A percentile compares a stretch with the other conserved stretches of the same genome.
phyloP scores from a whole-genome alignment of 2,888 invertebrate genomes.

The Tipula helvola region DNA sequence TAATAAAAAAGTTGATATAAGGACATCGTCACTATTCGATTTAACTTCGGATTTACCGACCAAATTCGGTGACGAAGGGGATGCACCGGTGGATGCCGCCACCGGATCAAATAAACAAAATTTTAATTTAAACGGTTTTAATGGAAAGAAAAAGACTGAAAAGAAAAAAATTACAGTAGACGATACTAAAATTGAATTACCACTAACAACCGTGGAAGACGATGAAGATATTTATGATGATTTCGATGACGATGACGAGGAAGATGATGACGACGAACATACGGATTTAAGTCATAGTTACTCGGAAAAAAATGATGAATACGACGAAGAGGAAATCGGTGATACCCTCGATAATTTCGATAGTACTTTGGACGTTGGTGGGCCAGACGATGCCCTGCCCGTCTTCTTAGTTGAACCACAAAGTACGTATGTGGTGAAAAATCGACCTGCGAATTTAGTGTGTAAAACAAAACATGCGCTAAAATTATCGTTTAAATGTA shows the following conservation, averaged over 20 bases:
- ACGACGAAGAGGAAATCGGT: slow-evolving; percentile 33
- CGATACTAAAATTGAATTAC: slow-evolving; percentile 7
- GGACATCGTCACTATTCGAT: not conserved
- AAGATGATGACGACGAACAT: slow-evolving; percentile 23
- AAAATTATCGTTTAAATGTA: slow-evolving; percentile 75
- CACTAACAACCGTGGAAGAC: not conserved
- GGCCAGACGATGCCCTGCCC: slow-evolving; percentile 40
- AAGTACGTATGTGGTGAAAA: slow-evolving; percentile 83
- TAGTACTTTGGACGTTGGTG: not conserved
- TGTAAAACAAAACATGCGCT: slow-evolving; percentile 87
- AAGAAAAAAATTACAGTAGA: not conserved
- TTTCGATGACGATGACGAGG: not conserved
- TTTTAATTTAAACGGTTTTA: not conserved
- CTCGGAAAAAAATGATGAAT: slow-evolving; percentile 22
- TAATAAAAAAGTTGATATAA: not conserved
- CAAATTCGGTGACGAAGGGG: slow-evolving; percentile 15
- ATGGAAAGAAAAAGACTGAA: not conserved
- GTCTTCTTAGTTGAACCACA: slow-evolving; percentile 80
- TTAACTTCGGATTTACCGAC: slow-evolving; percentile 13
- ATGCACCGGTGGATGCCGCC: not conserved
- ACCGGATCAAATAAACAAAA: not conserved
- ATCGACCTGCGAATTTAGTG: slow-evolving; percentile 71
- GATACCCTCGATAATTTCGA: slow-evolving; percentile 23
- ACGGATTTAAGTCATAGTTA: not conserved
- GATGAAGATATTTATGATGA: not conserved